Conservation (phyloP, 2,888 invertebrate genomes). For the Beris chalybata region DNA sequence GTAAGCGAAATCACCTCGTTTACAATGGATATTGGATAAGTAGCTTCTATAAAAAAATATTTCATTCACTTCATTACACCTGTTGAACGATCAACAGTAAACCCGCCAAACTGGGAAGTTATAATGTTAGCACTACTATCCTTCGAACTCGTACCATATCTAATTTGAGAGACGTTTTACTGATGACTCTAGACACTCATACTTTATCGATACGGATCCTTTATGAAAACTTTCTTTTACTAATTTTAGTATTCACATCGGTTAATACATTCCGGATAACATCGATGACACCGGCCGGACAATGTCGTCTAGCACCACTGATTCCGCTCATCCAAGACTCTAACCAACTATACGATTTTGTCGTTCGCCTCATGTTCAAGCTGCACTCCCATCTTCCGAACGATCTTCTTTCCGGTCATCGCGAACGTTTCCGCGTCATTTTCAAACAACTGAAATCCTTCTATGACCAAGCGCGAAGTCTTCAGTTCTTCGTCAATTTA, state of each 20-base stretch:
- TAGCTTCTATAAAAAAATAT: too few species aligned
- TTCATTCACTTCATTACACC: too few species aligned
- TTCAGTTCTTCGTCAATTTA: constrained; percentile 96
- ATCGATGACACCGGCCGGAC: constrained; percentile 96
- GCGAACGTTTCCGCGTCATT: constrained; percentile 85
- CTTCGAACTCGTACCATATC: too few species aligned
- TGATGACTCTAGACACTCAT: background rate
- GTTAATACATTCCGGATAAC: constrained; percentile 91
- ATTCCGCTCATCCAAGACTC: constrained; percentile 96
- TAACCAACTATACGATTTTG: constrained; percentile 93
- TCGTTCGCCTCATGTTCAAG: constrained; percentile 94
- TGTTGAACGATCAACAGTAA: too few species aligned
- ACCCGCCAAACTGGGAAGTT: too few species aligned
- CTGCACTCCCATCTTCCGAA: constrained; percentile 88
- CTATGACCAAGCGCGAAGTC: constrained; percentile 87
- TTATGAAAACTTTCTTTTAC: background rate
- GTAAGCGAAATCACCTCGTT: too few species aligned
- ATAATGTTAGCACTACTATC: too few species aligned
- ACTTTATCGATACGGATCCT: background rate
- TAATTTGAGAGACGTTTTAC: background rate
- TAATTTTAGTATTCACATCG: constrained; percentile 81
- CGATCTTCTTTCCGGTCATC: constrained; percentile 87
- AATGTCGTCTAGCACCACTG: constrained; percentile 93
- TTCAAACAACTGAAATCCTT: constrained; percentile 87
- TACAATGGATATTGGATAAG: too few species aligned